phyloP scores from a whole-genome alignment of 2,797 vertebrate species.

The Melanotaenia nigrans region DNA sequence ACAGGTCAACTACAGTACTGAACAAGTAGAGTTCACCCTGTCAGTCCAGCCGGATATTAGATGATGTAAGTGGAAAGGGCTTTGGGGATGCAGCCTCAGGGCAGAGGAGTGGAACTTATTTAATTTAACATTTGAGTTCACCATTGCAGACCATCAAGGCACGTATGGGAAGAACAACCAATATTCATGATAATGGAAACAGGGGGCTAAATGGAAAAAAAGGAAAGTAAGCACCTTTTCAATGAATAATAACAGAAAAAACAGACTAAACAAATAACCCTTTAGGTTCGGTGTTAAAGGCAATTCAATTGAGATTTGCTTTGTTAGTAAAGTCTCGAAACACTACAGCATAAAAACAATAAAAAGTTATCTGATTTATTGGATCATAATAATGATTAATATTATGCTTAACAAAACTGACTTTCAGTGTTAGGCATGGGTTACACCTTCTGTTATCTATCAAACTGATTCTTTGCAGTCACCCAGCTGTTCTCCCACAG shows the following conservation, averaged over 20 bases:
- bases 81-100: conserved; percentile 25
- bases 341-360: neutral
- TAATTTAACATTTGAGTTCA: conserved; percentile 31
- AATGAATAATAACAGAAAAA: neutral
- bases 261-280: neutral
- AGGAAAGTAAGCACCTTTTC: neutral
- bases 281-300: neutral
- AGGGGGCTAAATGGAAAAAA: conserved; percentile 17
- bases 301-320: neutral
- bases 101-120: conserved; percentile 21
- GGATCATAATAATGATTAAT: conserved; percentile 7
- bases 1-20: conserved; percentile 49
- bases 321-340: neutral
- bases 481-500: conserved; percentile 48
- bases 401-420: neutral
- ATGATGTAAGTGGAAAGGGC: conserved; percentile 27
- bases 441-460: conserved; percentile 34
- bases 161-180: conserved; percentile 6
- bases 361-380: neutral
- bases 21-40: conserved; percentile 63
- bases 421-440: neutral
- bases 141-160: conserved; percentile 17
- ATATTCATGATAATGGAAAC: conserved; percentile 25
- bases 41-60: conserved; percentile 58
- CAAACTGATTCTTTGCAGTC: conserved; percentile 16